Evolutionary conservation across 1,140 invertebrate genomes (phyloP), one percentile per base, ranked within the genome.

Genomic region (Aphelenchoides besseyi): DNA sequence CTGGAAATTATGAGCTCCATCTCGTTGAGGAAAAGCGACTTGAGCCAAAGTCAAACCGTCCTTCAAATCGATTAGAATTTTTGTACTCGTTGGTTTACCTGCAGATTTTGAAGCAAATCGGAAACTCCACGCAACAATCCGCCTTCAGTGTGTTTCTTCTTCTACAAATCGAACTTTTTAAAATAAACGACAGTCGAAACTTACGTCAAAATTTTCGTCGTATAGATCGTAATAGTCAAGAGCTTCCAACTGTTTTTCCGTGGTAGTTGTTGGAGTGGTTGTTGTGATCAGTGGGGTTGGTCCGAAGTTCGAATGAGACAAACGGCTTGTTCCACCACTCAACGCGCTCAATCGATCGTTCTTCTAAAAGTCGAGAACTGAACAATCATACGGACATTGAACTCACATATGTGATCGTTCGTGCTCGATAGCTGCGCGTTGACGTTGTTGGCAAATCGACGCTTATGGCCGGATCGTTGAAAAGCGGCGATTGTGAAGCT

Each of bases 181-280:
- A n/a, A n/a, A n/a, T n/a, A n/a, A n/a, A n/a, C n/a, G n/a, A n/a
- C n/a, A n/a, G n/a, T n/a, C n/a, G n/a, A n/a, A n/a, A n/a, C n/a
- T n/a, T n/a, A n/a, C n/a, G n/a, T n/a, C n/a, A n/a, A n/a, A n/a
- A n/a, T 69, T 80, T n/a, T 78, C 76, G 41, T 80, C 79, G 54
- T 80, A 77, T 71, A 78, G 64, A 62, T 78, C 76, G 32, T 78
- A 78, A 52, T 78, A 78, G 61, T 78, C 76, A 18, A 78, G 37
- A 26, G 75, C 76, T 37, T 70, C 76, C 9, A 66, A 32, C 0
- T 62, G 62, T 16, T 36, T 64, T 70, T 66, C 30, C 8, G 71
- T 53, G 12, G 48, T 77, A 33, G 30, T 55, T n/a, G 54, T 12
- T 18, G 57, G 26, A 1, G 67, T 59, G 3, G 33, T 30, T n/a